phyloP scores from a whole-genome alignment of 2,113 vertebrate species.

The Poeciliopsis turrubarensis region DNA sequence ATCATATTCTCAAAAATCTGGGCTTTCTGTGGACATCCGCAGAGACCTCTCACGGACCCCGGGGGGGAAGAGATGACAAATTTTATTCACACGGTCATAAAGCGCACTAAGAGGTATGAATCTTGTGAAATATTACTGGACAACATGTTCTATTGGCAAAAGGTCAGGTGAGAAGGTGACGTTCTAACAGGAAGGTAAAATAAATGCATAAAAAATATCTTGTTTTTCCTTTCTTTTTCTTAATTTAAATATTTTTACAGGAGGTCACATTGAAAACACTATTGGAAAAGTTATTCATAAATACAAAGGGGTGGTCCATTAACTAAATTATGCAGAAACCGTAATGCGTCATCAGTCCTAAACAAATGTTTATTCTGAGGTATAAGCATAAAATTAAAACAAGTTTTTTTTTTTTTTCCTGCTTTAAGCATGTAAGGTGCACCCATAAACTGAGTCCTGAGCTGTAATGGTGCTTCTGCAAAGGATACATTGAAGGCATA shows the following conservation, averaged over 20 bases:
- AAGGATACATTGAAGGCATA: slow-evolving; percentile 1
- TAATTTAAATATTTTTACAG: neutral
- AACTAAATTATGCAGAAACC: slow-evolving; percentile 1
- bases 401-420: neutral
- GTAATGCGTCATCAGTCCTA: neutral
- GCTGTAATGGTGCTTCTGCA: slow-evolving; percentile 2
- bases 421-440: neutral
- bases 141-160: too few species aligned
- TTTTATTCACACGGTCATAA: too few species aligned
- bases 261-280: neutral
- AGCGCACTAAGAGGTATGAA: too few species aligned
- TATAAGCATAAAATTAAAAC: slow-evolving; percentile 28
- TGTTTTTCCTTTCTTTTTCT: too few species aligned
- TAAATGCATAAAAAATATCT: too few species aligned
- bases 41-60: too few species aligned
- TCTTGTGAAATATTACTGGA: too few species aligned
- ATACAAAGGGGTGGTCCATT: slow-evolving; percentile 21
- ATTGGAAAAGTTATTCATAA: neutral
- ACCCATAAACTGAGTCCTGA: neutral
- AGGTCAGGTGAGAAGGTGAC: too few species aligned
- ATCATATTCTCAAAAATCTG: too few species aligned
- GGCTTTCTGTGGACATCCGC: too few species aligned
- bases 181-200: too few species aligned
- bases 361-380: slow-evolving; percentile 18
- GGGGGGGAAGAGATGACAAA: too few species aligned